A percentile compares a stretch with the other conserved stretches of the same genome.
Conservation (phyloP, 1,140 invertebrate species). For the Caenorhabditis briggsae region DNA sequence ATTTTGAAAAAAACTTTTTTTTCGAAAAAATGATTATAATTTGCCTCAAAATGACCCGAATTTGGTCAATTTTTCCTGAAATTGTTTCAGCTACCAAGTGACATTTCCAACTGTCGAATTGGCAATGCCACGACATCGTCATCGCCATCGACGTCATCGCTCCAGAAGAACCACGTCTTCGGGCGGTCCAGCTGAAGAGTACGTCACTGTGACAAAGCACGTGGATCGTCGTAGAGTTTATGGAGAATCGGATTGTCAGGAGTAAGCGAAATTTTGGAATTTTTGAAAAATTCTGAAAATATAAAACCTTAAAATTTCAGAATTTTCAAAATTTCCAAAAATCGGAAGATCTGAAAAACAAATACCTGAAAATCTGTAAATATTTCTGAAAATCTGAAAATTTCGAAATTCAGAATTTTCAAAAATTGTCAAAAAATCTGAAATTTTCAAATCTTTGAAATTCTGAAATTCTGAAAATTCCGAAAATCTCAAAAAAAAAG, state of each 20-base stretch:
- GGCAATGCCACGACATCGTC: slow-evolving; percentile 6
- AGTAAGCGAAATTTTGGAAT: background rate
- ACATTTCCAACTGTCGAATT: slow-evolving; percentile 16
- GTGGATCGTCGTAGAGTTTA: background rate
- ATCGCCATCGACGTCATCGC: background rate
- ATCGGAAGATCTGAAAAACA: background rate
- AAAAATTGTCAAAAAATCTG: too few species aligned
- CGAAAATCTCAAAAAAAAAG: too few species aligned
- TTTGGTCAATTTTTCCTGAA: too few species aligned
- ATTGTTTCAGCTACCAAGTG: background rate
- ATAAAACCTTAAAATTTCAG: background rate
- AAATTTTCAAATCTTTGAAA: too few species aligned
- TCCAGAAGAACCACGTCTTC: background rate
- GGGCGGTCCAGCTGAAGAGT: background rate
- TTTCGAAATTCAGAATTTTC: too few species aligned
- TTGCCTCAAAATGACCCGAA: too few species aligned
- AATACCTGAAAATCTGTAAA: too few species aligned
- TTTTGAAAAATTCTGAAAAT: background rate
- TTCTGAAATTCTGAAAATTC: too few species aligned
- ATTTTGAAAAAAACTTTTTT: too few species aligned
- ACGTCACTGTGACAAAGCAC: background rate
- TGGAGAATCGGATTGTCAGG: slow-evolving; percentile 9
- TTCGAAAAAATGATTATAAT: too few species aligned
- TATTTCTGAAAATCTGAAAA: too few species aligned
- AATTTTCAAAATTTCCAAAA: too few species aligned